Conservation (phyloP, 2,888 invertebrate genomes). For the Oithona nana region DNA sequence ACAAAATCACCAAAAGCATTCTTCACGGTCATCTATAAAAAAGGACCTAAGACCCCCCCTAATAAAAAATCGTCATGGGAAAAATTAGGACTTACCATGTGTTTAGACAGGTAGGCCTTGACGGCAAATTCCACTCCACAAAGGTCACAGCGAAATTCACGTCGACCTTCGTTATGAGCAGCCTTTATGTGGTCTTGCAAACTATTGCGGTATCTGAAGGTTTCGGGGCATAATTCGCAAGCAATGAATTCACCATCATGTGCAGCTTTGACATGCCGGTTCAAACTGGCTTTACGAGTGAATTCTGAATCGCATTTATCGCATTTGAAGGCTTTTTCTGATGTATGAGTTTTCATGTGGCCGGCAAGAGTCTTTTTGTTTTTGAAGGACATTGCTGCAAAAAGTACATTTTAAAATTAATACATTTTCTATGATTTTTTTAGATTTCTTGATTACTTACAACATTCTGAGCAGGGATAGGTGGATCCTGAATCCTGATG, state of each 20-base stretch:
- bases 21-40: no score
- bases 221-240: constrained; percentile 9
- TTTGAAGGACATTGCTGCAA: constrained; percentile 13
- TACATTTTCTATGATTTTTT: no score
- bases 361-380: constrained; percentile 17
- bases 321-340: constrained; percentile 16
- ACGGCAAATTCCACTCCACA: constrained; percentile 15
- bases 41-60: no score
- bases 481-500: background rate
- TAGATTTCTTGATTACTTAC: no score
- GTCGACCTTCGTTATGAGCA: constrained; percentile 15
- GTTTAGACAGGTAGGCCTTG: constrained; percentile 16
- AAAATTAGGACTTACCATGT: constrained; percentile 8
- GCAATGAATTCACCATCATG: constrained; percentile 10
- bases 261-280: constrained; percentile 12
- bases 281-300: constrained; percentile 13
- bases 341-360: constrained; percentile 15
- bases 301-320: constrained; percentile 16
- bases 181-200: constrained; percentile 16
- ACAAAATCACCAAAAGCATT: no score
- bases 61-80: no score
- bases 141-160: constrained; percentile 10
- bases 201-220: constrained; percentile 12
- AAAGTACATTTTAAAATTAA: no score
- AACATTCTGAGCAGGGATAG: constrained; percentile 13